Conservation (phyloP, 2,113 vertebrate species). For the Lepisosteus osseus region DNA sequence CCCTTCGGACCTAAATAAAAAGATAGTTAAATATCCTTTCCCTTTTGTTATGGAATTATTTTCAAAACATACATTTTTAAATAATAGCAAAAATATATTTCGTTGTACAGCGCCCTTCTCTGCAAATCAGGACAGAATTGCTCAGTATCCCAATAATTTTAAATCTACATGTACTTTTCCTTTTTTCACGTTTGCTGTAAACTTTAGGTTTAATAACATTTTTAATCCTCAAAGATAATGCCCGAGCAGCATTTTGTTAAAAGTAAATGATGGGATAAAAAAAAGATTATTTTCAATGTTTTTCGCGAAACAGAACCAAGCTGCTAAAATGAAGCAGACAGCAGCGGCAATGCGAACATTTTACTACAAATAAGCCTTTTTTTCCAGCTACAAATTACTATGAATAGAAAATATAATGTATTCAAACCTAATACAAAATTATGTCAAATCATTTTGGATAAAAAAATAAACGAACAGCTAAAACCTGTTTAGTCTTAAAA, state of each 20-base stretch:
- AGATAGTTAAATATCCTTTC: slow-evolving; percentile 20
- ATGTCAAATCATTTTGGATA: slow-evolving; percentile 37
- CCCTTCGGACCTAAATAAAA: slow-evolving; percentile 19
- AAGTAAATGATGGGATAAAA: slow-evolving; percentile 13
- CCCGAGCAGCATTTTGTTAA: slow-evolving; percentile 12
- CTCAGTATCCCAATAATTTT: slow-evolving; percentile 25
- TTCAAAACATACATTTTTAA: slow-evolving; percentile 17
- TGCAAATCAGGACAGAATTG: slow-evolving; percentile 27
- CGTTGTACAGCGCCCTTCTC: slow-evolving; percentile 17
- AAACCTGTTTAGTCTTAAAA: slow-evolving; percentile 48
- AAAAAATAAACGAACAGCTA: slow-evolving; percentile 41
- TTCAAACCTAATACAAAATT: slow-evolving; percentile 41
- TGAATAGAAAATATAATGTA: slow-evolving; percentile 56
- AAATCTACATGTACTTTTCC: slow-evolving; percentile 3
- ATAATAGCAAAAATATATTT: slow-evolving; percentile 22
- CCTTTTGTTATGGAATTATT: slow-evolving; percentile 22
- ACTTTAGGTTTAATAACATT: slow-evolving; percentile 14
- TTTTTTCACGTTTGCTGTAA: slow-evolving; percentile 21
- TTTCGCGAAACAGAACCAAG: not conserved
- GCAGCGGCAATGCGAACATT: slow-evolving; percentile 18
- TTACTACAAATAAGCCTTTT: slow-evolving; percentile 34
- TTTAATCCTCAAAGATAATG: slow-evolving; percentile 15
- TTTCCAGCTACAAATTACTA: slow-evolving; percentile 37
- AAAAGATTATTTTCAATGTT: slow-evolving; percentile 11
- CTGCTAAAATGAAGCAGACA: slow-evolving; percentile 9